Base-by-base conservation (phyloP, 2,797 vertebrate genomes). In the Sarcophilus harrisii region DNA sequence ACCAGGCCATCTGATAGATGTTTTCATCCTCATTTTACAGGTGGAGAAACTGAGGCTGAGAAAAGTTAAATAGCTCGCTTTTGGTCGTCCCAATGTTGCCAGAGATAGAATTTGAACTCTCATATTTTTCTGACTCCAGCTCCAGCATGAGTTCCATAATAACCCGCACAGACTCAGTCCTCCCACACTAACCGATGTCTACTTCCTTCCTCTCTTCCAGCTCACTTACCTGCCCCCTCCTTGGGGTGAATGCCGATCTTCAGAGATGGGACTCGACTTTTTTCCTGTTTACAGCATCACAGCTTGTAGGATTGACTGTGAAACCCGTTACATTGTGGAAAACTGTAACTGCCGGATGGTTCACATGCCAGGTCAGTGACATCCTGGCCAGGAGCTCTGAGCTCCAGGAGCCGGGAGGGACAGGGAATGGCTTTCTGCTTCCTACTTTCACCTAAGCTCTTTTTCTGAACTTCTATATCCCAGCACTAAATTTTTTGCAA, bases 321-420 rank as follows among this genome's bases (percentile, higher is more conserved):
- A 99, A 98, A 99, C 99, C 0, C 99, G 99, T 32, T 99, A 99
- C 98, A 99, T 99, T 0, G 99, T 99, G 96, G 99, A 99, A 97
- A 99, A 99, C 98, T 99, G 99, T 98, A 99, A 99, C 99, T 99
- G 99, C 98, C 99, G 98, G 97, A 99, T 99, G 99, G 99, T 99
- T 58, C 99, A 99, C 98, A 99, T 99, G 99, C 99, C 99, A 92
- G 99, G 99, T 99, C 94, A 96, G 99, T 98, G 59, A 12, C 58
- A 16, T 1, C 57, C 55, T 0, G 58, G 1, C 59, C 3, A 0
- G 18, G 92, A 87, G 55, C 0, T 28, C 91, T 16, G 58, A 54
- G 12, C 45, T 92, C 29, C 54, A 30, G 54, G 27, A 12, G 38
- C 18, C 13, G 3, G 73, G 54, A 9, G 3, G 21, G 38, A 87